Conservation (phyloP, 2,797 vertebrate genomes). For the Leptatherina wallacei region DNA sequence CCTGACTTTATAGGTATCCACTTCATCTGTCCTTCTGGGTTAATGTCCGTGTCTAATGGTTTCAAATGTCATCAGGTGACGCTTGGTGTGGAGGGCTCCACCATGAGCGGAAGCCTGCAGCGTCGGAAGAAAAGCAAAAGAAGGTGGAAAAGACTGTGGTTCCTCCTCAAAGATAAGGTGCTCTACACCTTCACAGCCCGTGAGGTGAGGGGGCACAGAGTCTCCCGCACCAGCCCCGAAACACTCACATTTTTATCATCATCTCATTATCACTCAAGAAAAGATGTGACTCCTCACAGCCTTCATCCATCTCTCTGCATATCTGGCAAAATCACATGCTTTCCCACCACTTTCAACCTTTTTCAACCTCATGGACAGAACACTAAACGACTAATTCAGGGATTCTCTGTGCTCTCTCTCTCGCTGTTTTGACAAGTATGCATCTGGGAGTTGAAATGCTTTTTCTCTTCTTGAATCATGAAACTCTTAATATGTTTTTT, state of each 20-base stretch:
- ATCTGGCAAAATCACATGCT: conserved; percentile 7
- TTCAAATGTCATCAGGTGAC: conserved; percentile 83
- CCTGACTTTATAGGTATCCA: too few species aligned
- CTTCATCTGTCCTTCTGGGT: neutral
- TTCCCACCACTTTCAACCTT: conserved; percentile 22
- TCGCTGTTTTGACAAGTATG: conserved; percentile 33
- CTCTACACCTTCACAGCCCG: conserved; percentile 95
- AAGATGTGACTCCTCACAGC: conserved; percentile 5
- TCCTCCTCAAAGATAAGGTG: conserved; percentile 99
- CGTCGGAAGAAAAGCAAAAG: conserved; percentile 93
- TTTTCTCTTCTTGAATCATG: conserved; percentile 28
- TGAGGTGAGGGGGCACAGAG: conserved; percentile 90
- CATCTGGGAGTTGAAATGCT: conserved; percentile 13
- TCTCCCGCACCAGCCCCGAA: conserved; percentile 81
- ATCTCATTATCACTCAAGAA: conserved; percentile 1
- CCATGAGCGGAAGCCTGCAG: conserved; percentile 93
- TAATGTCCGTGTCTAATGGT: neutral
- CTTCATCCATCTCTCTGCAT: conserved; percentile 21
- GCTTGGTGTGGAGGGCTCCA: conserved; percentile 88
- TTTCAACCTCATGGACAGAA: conserved; percentile 26
- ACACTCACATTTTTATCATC: conserved; percentile 27
- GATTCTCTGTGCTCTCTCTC: conserved; percentile 77
- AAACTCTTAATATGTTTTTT: neutral
- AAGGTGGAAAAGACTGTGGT: conserved; percentile 98
- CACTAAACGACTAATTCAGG: conserved; percentile 43